phyloP scores from a whole-genome alignment of 2,797 vertebrate species.

The Myiotriccus ornatus region DNA sequence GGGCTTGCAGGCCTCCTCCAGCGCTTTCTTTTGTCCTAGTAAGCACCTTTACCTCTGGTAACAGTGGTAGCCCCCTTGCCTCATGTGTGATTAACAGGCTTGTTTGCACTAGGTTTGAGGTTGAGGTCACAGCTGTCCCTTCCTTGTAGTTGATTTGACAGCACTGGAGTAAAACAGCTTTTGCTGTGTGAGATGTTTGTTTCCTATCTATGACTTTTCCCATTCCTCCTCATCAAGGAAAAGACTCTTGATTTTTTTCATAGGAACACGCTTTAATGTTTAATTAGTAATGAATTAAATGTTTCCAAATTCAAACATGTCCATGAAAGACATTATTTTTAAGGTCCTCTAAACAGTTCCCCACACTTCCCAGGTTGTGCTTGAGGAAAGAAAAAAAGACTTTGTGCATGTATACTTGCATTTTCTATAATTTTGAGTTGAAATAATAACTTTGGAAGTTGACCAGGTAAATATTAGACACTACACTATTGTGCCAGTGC shows the following conservation, averaged over 20 bases:
- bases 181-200: not conserved
- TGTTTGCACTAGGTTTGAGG: not conserved
- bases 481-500: fast-evolving
- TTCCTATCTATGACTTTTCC: not conserved
- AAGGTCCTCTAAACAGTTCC: not conserved
- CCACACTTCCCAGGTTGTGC: fast-evolving
- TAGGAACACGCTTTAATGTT: not conserved
- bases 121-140: not conserved
- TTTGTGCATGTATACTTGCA: not conserved
- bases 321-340: not conserved
- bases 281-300: not conserved
- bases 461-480: not conserved
- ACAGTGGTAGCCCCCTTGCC: not conserved
- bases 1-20: not conserved
- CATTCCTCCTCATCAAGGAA: not conserved
- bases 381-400: not conserved
- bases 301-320: not conserved
- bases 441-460: not conserved
- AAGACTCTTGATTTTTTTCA: not conserved
- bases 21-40: not conserved
- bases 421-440: not conserved
- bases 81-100: not conserved
- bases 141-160: not conserved
- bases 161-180: not conserved
- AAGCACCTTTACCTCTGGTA: not conserved